phyloP scores from a whole-genome alignment of 2,797 vertebrate genomes.

The Sebastes oblongus region DNA sequence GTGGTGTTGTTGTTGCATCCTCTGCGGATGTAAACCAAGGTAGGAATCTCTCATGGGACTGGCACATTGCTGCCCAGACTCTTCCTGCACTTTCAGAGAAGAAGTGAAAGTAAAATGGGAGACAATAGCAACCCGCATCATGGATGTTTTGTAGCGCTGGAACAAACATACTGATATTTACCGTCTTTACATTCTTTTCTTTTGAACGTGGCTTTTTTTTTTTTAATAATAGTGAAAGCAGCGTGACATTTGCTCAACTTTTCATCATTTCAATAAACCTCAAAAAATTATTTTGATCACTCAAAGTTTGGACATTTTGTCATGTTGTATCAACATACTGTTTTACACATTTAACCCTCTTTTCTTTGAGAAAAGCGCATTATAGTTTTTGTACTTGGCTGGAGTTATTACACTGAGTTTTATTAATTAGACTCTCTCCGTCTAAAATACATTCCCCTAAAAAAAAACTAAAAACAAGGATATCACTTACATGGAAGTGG shows the following conservation, averaged over 20 bases:
- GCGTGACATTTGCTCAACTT: neutral
- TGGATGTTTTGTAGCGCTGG: neutral
- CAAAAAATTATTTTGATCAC: too few species aligned
- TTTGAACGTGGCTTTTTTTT: neutral
- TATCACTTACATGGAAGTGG: neutral
- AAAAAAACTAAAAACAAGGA: neutral
- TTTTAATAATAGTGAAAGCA: neutral
- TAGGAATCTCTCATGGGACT: neutral
- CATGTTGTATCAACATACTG: neutral
- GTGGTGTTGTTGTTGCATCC: neutral
- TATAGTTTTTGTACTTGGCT: neutral
- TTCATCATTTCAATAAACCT: neutral
- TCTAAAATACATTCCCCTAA: fast-evolving
- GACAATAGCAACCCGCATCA: neutral
- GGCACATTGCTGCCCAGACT: neutral
- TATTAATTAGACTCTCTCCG: neutral
- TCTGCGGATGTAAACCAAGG: neutral
- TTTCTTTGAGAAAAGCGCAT: too few species aligned
- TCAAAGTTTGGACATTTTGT: neutral
- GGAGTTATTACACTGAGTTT: neutral
- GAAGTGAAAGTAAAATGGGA: neutral
- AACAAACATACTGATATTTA: neutral
- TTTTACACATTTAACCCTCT: neutral
- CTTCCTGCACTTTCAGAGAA: slow-evolving; percentile 7
- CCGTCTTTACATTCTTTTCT: neutral